phyloP scores from a whole-genome alignment of 2,888 invertebrate species.

The Orchesellides sinensis region DNA sequence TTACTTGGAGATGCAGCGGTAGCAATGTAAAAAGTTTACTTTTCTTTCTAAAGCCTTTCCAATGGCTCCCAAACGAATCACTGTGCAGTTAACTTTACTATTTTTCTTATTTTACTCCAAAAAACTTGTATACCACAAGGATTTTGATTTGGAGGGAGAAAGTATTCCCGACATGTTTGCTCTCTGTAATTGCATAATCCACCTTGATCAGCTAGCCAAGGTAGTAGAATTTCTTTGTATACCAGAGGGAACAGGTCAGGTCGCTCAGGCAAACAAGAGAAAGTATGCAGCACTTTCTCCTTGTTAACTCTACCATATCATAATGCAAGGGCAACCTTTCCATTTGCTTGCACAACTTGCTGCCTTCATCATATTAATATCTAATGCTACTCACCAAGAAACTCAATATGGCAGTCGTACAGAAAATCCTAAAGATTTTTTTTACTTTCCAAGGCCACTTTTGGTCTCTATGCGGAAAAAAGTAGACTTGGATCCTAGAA shows the following conservation, averaged over 20 bases:
- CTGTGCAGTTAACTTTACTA: too few relatives aligned
- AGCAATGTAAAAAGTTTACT: too few relatives aligned
- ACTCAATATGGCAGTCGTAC: not conserved
- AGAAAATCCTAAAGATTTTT: not conserved
- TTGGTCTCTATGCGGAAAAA: not conserved
- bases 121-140: too few relatives aligned
- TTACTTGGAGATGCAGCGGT: too few relatives aligned
- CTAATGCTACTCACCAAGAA: not conserved
- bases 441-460: not conserved
- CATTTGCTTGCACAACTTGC: not conserved
- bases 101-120: too few relatives aligned
- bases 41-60: too few relatives aligned
- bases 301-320: not conserved
- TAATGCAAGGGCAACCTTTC: too few relatives aligned
- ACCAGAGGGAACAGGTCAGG: not conserved
- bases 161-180: not conserved
- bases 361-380: not conserved
- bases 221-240: not conserved
- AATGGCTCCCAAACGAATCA: too few relatives aligned
- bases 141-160: too few relatives aligned
- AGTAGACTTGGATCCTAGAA: not conserved
- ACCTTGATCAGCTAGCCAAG: conserved; percentile 1
- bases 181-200: conserved; percentile 14
- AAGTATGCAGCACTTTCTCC: too few relatives aligned
- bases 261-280: too few relatives aligned